Base-by-base conservation (phyloP, 2,888 invertebrate genomes). In the Eudemis profundana region DNA sequence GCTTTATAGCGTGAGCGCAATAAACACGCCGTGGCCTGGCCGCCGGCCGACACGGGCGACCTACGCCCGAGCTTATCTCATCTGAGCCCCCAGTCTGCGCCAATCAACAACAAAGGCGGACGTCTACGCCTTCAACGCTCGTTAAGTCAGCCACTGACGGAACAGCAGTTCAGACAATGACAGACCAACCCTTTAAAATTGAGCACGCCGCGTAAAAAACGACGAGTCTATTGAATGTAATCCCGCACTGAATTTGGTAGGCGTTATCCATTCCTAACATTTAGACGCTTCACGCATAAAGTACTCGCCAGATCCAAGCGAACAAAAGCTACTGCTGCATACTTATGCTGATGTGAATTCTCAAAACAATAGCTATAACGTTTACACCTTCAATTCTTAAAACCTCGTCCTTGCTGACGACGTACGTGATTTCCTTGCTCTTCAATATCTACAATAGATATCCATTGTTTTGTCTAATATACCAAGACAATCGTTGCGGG, bases 341-440 rank as follows among this genome's bases (percentile, higher is more conserved):
- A 61, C 40, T 44, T 47, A 51, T 61, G 46, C 57, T 17, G 19
- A 50, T 59, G 57, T 64, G 46, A 51, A 14, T 53, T 53, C 59
- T 53, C 46, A 36, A 51, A 64, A 65, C 65, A 65, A 60, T 60
- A 60, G 47, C 53, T 29, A 65, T 60, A 60, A 49, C 51, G 42
- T 65, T 65, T 47, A 65, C 53, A 40, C 51, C 51, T 59, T 60
- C 77, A 76, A 83, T 88, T 87, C 88, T 86, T 71, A 78, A 81
- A 84, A 86, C 80, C 74, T 77, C 73, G 64, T 64, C 50, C 57
- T 46, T 64, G 64, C 57, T 46, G 57, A 68, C 60, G 60, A 71
- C 71, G 76, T 85, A 88, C 89, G 89, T 89, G 87, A 88, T 88
- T 85, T 89, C 89, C 89, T 88, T 85, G 57, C 50, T 57, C 57